Base-by-base conservation (phyloP, 1,140 invertebrate species). In the Neuroterus valhalla region DNA sequence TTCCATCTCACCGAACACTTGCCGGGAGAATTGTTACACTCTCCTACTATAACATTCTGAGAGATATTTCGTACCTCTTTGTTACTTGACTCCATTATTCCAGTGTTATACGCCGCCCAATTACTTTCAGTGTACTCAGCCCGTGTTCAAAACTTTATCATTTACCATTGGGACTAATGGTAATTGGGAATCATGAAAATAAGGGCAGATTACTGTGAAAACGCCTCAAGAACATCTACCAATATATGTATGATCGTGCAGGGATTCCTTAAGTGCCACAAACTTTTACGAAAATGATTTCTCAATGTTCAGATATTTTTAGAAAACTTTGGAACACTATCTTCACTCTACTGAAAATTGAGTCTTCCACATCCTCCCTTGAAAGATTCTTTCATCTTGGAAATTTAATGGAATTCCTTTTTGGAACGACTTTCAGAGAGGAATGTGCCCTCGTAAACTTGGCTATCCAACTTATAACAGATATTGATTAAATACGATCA, bases 381-480 rank as follows among this genome's bases (percentile, higher is more conserved):
- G n/a, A 62, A 38, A 62, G 6, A 31, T 31, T n/a, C 3, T 31
- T 4, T 14, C 23, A 62, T 15, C 23, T 19, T 3, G 46, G 73
- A 78, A 84, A 78, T 66, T 62, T 70, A 75, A 80, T 84, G 75
- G 76, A 76, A 77, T 82, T 80, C 79, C 70, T 70, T 68, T 42
- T 73, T 43, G 15, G 70, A 67, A 46, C 45, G 67, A 74, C 48
- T 70, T 77, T 78, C 74, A 74, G 75, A 76, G 72, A 74, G 77
- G 81, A 82, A 84, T 84, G 80, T 80, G 66, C 76, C 66, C 71
- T 81, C 83, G 76, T 82, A 82, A 84, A 84, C 78, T 72, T 69
- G 14, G 12, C 70, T 42, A 69, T 71, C 50, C 42, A 62, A 62
- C 55, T 62, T 62, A 23, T 15, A 62, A 31, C 55, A 62, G n/a